Percentiles rank a stretch among this genome's conserved stretches.
Conservation (phyloP, 2,113 vertebrate genomes). For the Corythaixoides concolor region DNA sequence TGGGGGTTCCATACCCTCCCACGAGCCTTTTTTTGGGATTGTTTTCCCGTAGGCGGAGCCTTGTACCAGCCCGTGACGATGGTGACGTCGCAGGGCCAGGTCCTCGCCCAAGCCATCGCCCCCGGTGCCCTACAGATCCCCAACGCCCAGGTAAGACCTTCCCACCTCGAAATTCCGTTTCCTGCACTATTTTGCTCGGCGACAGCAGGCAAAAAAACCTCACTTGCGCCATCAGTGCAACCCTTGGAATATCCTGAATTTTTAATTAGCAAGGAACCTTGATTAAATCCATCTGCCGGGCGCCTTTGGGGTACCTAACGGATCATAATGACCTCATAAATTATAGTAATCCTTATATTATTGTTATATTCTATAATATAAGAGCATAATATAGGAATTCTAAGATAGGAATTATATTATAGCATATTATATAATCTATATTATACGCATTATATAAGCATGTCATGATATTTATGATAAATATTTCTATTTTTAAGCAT, state of each 20-base stretch:
- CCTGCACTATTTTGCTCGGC: rapidly evolving
- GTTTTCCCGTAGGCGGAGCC: slow-evolving; percentile 76
- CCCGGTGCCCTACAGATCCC: slow-evolving; percentile 96
- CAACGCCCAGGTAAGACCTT: slow-evolving; percentile 88
- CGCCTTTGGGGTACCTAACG: not conserved
- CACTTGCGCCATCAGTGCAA: not conserved
- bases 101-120: slow-evolving; percentile 92
- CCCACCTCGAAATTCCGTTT: rapidly evolving
- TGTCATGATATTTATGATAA: too few relatives aligned
- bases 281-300: not conserved
- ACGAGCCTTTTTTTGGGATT: rapidly evolving
- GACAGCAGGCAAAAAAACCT: not conserved
- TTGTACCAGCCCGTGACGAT: slow-evolving; percentile 98
- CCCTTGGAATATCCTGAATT: not conserved
- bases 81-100: slow-evolving; percentile 98
- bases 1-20: not conserved
- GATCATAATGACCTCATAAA: not conserved
- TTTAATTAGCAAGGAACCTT: not conserved
- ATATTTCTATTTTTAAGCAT: too few relatives aligned
- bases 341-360: not conserved
- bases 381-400: too few relatives aligned
- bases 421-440: too few relatives aligned
- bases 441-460: too few relatives aligned
- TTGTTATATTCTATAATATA: not conserved
- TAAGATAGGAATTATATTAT: too few relatives aligned